Evolutionary conservation across 1,140 invertebrate species (phyloP), one percentile per base, ranked within the genome.

Genomic region (Caenorhabditis remanei): DNA sequence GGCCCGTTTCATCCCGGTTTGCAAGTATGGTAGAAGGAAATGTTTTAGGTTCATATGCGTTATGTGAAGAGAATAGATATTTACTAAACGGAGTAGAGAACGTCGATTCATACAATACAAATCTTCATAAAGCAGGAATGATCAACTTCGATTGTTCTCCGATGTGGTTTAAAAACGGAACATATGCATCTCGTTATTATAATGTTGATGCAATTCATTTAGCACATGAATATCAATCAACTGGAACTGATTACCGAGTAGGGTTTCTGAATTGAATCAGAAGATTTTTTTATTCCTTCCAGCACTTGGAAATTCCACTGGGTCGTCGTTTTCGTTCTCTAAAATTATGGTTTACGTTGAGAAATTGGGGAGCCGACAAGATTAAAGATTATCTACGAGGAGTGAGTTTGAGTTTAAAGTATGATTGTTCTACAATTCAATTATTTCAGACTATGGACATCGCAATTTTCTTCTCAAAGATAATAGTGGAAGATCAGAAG

Each of bases 201-300:
- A 98, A 97, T 91, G 96, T 99, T 0, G 97, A 99, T 93, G 97
- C 97, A 0, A 93, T 98, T 0, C 99, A 99, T 89, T 93, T 98
- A 65, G 96, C 96, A 92, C 96, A 98, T 92, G 96, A 94, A n/a
- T 91, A 94, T 89, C 93, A 94, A 86, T 93, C 93, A 11, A 61
- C 89, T 40, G 93, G 94, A 53, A 93, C 93, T 19, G 94, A 95
- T 90, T 94, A 93, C 32, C 32, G 32, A 32, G 32, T 89, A 92
- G 94, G 86, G 94, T 95, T 16, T 43, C 19, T 13, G 16, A 32
- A 8, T 32, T 4, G 8, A 48, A n/a, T 53, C 21, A 40, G 24
- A 63, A 14, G 21, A 24, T 55, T 32, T 14, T 4, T 79, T 41
- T 13, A n/a, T 16, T 5, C 11, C 2, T 87, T 89, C 55, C 93